Evolutionary conservation across 2,113 vertebrate genomes (phyloP).

Genomic region (Orycteropus afer): DNA sequence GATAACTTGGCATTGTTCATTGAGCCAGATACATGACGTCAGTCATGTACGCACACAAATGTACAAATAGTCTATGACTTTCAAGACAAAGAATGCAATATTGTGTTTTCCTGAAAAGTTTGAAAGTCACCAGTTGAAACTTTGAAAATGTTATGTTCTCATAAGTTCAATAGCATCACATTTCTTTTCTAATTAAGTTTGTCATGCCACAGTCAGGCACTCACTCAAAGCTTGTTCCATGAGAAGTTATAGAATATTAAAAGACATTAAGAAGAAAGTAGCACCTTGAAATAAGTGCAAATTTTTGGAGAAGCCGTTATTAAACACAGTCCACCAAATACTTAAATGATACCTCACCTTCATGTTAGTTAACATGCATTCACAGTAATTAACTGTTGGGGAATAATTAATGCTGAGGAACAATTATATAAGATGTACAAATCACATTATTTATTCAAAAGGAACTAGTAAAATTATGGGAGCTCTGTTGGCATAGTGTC

Average conservation of each 20-base stretch:
- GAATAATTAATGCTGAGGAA: not conserved
- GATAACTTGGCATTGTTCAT: conserved; percentile 60
- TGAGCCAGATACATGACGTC: conserved; percentile 77
- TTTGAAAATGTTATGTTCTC: conserved; percentile 44
- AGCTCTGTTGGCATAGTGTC: no score
- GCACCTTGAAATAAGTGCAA: not conserved
- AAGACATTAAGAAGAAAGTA: not conserved
- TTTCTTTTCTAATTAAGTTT: conserved; percentile 58
- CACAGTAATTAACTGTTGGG: conserved; percentile 10
- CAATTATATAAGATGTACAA: not conserved
- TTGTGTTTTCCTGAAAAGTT: conserved; percentile 74
- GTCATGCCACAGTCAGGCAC: not conserved
- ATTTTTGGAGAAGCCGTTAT: conserved; percentile 19
- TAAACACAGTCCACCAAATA: not conserved
- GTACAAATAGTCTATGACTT: conserved; percentile 74
- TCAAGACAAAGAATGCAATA: conserved; percentile 69
- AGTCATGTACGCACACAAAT: conserved; percentile 33
- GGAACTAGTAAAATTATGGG: not conserved
- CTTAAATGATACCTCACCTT: not conserved
- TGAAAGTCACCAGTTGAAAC: conserved; percentile 72
- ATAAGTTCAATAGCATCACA: not conserved
- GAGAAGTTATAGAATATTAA: not conserved
- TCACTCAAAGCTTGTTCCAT: not conserved
- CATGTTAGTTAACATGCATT: not conserved
- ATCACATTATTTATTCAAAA: not conserved